Conservation (phyloP, 2,797 vertebrate species). For the Fundulus diaphanus region DNA sequence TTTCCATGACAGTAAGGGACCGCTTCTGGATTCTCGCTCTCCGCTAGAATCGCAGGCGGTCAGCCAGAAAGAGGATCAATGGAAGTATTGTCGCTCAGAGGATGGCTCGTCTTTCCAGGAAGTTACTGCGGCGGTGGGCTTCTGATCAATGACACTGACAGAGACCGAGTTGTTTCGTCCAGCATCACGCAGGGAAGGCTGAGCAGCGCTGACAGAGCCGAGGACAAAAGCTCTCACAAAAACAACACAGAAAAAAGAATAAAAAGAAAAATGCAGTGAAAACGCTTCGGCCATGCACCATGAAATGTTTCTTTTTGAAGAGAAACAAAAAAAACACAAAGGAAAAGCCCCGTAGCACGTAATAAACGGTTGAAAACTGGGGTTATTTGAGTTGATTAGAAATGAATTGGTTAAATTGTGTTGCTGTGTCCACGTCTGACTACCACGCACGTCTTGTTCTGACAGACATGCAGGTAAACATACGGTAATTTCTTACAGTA, state of each 20-base stretch:
- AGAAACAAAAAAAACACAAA: too few species aligned
- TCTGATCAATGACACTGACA: constrained; percentile 76
- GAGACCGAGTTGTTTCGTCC: constrained; percentile 64
- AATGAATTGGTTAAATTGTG: background rate
- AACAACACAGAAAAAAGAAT: too few species aligned
- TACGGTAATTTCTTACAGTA: too few species aligned
- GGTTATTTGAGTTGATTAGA: background rate
- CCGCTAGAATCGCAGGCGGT: constrained; percentile 51
- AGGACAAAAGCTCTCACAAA: background rate
- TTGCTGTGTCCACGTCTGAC: too few species aligned
- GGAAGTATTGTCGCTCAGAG: constrained; percentile 70
- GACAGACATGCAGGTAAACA: too few species aligned
- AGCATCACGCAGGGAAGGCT: constrained; percentile 3
- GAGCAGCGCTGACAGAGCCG: background rate
- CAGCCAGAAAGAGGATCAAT: constrained; percentile 72
- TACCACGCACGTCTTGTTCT: background rate
- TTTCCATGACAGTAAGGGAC: constrained; percentile 67
- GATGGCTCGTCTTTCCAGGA: constrained; percentile 75
- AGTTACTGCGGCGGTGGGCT: constrained; percentile 62
- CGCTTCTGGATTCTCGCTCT: constrained; percentile 62
- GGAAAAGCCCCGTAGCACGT: too few species aligned
- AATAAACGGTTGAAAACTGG: background rate
- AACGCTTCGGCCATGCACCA: background rate
- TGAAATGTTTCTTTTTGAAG: background rate
- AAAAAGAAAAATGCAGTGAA: background rate